These are phyloP conservation scores for Elegia similella DNA, from an alignment of 2,888 invertebrate genomes.

Conservation along the genomic window DNA sequence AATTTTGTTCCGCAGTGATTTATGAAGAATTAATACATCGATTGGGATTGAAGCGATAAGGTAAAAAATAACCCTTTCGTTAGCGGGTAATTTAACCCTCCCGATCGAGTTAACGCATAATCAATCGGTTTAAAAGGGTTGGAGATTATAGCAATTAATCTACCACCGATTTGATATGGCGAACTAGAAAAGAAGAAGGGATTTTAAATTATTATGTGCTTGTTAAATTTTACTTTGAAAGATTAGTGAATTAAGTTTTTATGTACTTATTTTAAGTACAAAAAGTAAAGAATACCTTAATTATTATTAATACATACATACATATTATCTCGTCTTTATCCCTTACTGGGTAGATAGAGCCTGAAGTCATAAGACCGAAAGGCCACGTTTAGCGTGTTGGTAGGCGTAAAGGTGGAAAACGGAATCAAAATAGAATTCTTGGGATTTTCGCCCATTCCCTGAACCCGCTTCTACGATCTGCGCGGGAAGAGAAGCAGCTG, in stretches of 20 bases:
- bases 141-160: conserved; percentile 46
- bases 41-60: conserved; percentile 52
- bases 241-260: not conserved
- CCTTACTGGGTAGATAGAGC: too few species aligned
- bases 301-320: too few species aligned
- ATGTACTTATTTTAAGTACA: too few species aligned
- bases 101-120: conserved; percentile 50
- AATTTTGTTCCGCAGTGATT: not conserved
- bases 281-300: too few species aligned
- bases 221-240: not conserved
- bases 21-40: conserved; percentile 56
- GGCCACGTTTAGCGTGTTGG: too few species aligned
- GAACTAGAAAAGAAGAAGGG: not conserved
- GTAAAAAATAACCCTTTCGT: conserved; percentile 59
- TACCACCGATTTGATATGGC: conserved; percentile 38
- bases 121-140: conserved; percentile 56
- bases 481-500: too few species aligned
- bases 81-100: conserved; percentile 51
- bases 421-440: too few species aligned
- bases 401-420: too few species aligned
- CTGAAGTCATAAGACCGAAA: too few species aligned
- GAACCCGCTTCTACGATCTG: too few species aligned
- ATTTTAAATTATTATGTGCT: not conserved
- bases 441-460: too few species aligned
- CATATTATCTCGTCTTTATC: too few species aligned